Conservation (phyloP, 1,140 invertebrate genomes). For the Pogonomyrmex barbatus region DNA sequence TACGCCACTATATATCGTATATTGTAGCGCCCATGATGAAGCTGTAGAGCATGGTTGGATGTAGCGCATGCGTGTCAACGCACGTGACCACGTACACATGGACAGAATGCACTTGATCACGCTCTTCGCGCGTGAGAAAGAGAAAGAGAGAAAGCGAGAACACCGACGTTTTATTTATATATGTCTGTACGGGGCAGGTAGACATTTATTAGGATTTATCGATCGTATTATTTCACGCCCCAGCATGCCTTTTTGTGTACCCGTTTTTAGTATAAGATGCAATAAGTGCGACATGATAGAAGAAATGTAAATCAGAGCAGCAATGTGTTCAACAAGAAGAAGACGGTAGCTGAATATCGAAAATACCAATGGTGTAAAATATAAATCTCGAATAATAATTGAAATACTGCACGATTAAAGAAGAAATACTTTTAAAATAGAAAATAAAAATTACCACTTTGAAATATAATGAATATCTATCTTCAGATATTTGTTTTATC, state of each 20-base stretch:
- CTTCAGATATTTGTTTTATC: not conserved
- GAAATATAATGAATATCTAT: not conserved
- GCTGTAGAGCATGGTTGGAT: constrained; percentile 69
- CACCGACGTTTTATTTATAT: constrained; percentile 81
- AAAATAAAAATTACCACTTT: not conserved
- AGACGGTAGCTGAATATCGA: constrained; percentile 27
- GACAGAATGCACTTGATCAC: constrained; percentile 62
- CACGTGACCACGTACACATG: constrained; percentile 70
- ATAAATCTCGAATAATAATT: constrained; percentile 51
- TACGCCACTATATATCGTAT: constrained; percentile 18
- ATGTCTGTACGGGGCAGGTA: constrained; percentile 80
- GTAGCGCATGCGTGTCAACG: constrained; percentile 75
- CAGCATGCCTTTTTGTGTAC: constrained; percentile 74
- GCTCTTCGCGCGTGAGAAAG: constrained; percentile 44
- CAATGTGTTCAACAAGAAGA: constrained; percentile 8
- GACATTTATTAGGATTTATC: constrained; percentile 86
- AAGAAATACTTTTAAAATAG: not conserved
- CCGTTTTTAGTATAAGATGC: constrained; percentile 78
- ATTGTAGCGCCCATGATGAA: constrained; percentile 78
- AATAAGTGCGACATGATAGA: constrained; percentile 78
- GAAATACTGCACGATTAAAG: constrained; percentile 15
- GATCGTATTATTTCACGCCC: constrained; percentile 82
- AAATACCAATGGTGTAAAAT: not conserved
- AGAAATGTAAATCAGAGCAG: constrained; percentile 68
- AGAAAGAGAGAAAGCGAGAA: constrained; percentile 14